Percentiles rank a stretch among this genome's conserved stretches.
These are phyloP conservation scores for Typhlichthys subterraneus DNA, from an alignment of 2,797 vertebrate species.

Conservation along the genomic window DNA sequence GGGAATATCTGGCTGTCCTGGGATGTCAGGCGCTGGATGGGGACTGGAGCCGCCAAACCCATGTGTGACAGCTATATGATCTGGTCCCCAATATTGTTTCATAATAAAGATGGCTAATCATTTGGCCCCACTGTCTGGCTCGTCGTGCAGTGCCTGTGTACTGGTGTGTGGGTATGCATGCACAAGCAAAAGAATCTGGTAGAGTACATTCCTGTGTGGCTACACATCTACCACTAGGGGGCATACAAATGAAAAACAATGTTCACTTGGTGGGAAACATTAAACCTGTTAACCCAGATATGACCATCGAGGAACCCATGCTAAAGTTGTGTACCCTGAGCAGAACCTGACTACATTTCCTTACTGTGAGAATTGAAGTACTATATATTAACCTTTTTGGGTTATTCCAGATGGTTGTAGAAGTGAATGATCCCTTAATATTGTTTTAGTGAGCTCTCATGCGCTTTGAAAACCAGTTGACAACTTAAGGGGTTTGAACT, in stretches of 20 bases:
- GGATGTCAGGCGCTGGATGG: slow-evolving; percentile 46
- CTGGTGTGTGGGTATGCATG: neutral
- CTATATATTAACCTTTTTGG: too few relatives aligned
- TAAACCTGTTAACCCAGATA: too few relatives aligned
- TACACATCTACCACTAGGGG: neutral
- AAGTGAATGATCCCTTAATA: too few relatives aligned
- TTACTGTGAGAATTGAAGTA: too few relatives aligned
- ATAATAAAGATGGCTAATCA: slow-evolving; percentile 76
- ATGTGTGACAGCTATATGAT: slow-evolving; percentile 74
- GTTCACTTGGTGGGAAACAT: too few relatives aligned
- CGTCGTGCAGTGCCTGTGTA: slow-evolving; percentile 26
- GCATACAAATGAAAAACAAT: neutral
- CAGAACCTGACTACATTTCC: too few relatives aligned
- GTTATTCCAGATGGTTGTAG: too few relatives aligned
- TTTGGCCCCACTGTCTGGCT: slow-evolving; percentile 67
- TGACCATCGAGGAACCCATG: too few relatives aligned
- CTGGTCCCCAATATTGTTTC: slow-evolving; percentile 70
- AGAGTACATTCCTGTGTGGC: neutral
- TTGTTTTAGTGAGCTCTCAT: neutral
- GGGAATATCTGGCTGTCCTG: slow-evolving; percentile 44
- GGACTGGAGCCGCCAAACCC: slow-evolving; percentile 54
- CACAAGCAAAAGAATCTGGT: neutral
- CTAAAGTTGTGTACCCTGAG: too few relatives aligned
- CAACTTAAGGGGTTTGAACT: too few relatives aligned
- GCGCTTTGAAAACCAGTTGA: neutral